Base-by-base conservation (phyloP, 2,797 vertebrate species). In the Percopsis omiscomaycus region DNA sequence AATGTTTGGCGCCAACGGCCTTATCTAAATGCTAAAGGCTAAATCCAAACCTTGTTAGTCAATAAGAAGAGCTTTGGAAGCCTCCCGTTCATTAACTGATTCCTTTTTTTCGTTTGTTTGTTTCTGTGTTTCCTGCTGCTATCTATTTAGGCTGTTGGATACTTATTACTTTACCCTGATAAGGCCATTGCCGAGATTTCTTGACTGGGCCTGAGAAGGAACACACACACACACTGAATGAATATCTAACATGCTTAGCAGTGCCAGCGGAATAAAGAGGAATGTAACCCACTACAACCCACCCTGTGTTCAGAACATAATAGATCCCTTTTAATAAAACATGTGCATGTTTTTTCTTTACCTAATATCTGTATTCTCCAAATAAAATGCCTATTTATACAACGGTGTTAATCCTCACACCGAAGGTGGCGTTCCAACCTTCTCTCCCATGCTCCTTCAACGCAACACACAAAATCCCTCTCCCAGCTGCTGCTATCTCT, bases 401-500 rank as follows among this genome's bases (percentile, higher is more conserved):
- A 28, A 6, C 37, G 15, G 15, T 11, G 46, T 51, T 9, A 9
- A 62, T 71, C 70, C 68, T 68, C 59, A 76, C 66, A 4, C 32
- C 5, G 58, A 48, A 47, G 64, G 30, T 5, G 37, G 55, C 55
- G 14, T 37, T 22, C 22, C 22, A n/a, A 1, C 47, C 49, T 15
- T 22, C 56, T 3, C 47, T 4, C 63, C 3, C 63, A 32, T 57
- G 44, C 52, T 30, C 47, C 29, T 62, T 27, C 53, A 57, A 63
- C 49, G 61, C 55, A 69, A 60, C 64, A 66, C 72, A 56, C 16
- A 52, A 66, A 48, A 68, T 56, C 51, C 48, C 60, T 50, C 68
- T 75, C 73, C 78, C 73, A 79, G 71, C 84, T 77, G 80, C 72
- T 59, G 53, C 15, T 88, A 87, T 91, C 93, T 92, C 89, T 93